These are phyloP conservation scores for Gambusia affinis DNA, from an alignment of 2,113 vertebrate genomes.

Conservation along the genomic window DNA sequence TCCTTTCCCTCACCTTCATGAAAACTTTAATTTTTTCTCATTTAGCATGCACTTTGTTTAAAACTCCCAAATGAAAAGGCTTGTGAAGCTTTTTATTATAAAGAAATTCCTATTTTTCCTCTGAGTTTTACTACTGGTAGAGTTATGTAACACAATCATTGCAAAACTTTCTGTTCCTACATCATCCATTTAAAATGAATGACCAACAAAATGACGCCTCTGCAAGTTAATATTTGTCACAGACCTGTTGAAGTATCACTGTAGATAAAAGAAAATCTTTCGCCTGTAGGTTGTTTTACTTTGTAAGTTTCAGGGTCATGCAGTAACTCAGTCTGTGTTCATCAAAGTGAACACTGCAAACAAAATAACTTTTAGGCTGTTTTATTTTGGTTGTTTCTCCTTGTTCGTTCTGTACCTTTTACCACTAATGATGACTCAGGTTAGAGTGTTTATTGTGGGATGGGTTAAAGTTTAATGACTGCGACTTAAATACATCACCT, in stretches of 20 bases:
- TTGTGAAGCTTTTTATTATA: background rate
- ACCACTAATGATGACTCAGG: background rate
- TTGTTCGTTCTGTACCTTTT: conserved; percentile 2
- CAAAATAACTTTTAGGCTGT: conserved; percentile 7
- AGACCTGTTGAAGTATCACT: background rate
- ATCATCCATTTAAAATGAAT: conserved; percentile 34
- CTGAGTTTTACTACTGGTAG: background rate
- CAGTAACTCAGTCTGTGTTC: background rate
- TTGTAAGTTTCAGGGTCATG: conserved; percentile 15
- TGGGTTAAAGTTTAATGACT: conserved; percentile 71
- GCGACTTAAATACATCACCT: conserved; percentile 13
- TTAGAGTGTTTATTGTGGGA: conserved; percentile 47
- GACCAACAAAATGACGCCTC: conserved; percentile 10
- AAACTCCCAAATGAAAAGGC: conserved; percentile 27
- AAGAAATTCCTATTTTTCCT: background rate
- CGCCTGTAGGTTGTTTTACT: background rate
- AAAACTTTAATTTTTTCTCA: conserved; percentile 36
- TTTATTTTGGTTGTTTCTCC: background rate
- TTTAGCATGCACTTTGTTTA: conserved; percentile 53
- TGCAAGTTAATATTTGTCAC: conserved; percentile 44
- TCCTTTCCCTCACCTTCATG: conserved; percentile 39
- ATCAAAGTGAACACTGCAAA: background rate
- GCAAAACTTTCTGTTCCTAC: background rate
- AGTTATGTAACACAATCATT: background rate
- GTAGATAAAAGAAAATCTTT: conserved; percentile 25